These are phyloP conservation scores for Gymnothorax javanicus DNA, from an alignment of 2,797 vertebrate species.

Conservation along the genomic window DNA sequence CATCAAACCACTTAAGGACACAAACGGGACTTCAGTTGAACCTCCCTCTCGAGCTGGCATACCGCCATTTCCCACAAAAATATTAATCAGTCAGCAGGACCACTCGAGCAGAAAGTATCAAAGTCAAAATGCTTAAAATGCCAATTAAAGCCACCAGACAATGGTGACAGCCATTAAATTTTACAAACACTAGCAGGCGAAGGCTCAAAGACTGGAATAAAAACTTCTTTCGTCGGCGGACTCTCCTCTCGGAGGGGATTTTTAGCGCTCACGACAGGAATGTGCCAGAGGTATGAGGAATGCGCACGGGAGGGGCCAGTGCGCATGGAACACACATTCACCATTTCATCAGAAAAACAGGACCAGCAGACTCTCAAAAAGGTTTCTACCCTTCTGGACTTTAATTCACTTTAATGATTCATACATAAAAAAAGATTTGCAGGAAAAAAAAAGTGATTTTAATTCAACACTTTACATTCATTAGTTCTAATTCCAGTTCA, in stretches of 20 bases:
- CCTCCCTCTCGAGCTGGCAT: no score
- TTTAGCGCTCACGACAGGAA: neutral
- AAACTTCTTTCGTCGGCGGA: neutral
- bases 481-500: conserved; percentile 63
- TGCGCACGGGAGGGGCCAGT: neutral
- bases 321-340: conserved; percentile 42
- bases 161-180: neutral
- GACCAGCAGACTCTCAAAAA: conserved; percentile 12
- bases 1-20: neutral
- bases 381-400: conserved; percentile 47
- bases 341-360: conserved; percentile 56
- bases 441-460: conserved; percentile 56
- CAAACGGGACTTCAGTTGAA: neutral
- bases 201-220: neutral
- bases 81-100: no score
- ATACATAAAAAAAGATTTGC: conserved; percentile 50
- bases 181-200: neutral
- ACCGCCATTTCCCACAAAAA: no score
- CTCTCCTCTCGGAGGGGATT: neutral
- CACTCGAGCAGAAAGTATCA: no score
- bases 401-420: conserved; percentile 57
- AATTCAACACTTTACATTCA: conserved; percentile 73
- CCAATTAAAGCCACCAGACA: no score
- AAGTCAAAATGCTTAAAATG: no score
- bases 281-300: neutral